These are phyloP conservation scores for Labrus mixtus DNA, from an alignment of 2,113 vertebrate genomes.

Conservation along the genomic window DNA sequence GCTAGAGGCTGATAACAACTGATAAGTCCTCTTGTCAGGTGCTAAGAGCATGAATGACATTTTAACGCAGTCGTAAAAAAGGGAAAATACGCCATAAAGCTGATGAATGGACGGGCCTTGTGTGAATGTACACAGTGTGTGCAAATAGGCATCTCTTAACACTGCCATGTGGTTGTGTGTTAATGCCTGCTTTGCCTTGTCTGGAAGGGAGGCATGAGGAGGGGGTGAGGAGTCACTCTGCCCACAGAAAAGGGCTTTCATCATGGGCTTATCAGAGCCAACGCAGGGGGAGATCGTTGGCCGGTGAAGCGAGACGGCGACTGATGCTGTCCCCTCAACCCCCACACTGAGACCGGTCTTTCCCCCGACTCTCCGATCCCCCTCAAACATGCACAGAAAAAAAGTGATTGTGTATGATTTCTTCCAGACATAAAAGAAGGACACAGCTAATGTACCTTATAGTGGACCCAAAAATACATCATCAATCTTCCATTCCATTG, in stretches of 20 bases:
- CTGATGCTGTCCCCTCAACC: constrained; percentile 60
- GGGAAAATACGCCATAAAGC: constrained; percentile 46
- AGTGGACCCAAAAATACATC: no score
- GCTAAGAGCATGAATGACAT: constrained; percentile 61
- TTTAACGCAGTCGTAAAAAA: constrained; percentile 69
- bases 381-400: background rate
- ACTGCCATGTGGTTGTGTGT: constrained; percentile 16
- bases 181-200: constrained; percentile 38
- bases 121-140: constrained; percentile 39
- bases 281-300: constrained; percentile 79
- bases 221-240: constrained; percentile 62
- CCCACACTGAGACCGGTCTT: constrained; percentile 58
- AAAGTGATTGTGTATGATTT: background rate
- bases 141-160: constrained; percentile 46
- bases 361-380: constrained; percentile 63
- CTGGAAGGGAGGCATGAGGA: constrained; percentile 21
- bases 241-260: constrained; percentile 80
- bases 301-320: constrained; percentile 80
- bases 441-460: no score
- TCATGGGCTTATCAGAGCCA: constrained; percentile 88
- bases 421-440: background rate
- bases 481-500: no score
- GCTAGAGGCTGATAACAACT: constrained; percentile 64
- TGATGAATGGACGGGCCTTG: constrained; percentile 48
- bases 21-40: constrained; percentile 65